These are phyloP conservation scores for Pristionchus exspectatus DNA, from an alignment of 2,888 invertebrate genomes.

Conservation along the genomic window DNA sequence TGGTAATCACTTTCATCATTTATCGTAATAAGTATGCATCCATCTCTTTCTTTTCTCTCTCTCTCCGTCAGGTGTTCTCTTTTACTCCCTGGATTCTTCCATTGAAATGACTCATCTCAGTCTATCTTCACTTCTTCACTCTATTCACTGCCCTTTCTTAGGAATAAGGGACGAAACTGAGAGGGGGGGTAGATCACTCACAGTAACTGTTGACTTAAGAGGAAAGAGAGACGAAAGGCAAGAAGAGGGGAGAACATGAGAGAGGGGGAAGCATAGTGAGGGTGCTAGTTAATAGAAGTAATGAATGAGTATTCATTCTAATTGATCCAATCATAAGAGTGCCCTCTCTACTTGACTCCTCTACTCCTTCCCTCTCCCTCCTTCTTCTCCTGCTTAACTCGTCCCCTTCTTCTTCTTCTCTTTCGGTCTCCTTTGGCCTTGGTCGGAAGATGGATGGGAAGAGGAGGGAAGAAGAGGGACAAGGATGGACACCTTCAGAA, in stretches of 20 bases:
- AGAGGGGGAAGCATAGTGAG: background rate
- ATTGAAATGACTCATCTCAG: slow-evolving; percentile 40
- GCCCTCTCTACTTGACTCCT: slow-evolving; percentile 41
- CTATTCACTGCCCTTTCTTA: slow-evolving; percentile 8
- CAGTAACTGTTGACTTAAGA: slow-evolving; percentile 39
- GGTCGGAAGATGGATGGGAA: slow-evolving; percentile 15
- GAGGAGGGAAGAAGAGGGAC: background rate
- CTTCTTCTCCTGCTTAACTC: background rate
- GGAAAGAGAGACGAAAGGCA: slow-evolving; percentile 34
- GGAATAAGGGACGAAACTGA: slow-evolving; percentile 20
- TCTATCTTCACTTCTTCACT: slow-evolving; percentile 16
- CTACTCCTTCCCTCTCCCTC: background rate
- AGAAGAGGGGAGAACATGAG: background rate
- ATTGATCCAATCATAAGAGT: slow-evolving; percentile 26
- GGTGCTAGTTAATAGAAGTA: background rate
- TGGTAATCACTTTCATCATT: slow-evolving; percentile 26
- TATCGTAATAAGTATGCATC: background rate
- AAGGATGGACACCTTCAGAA: slow-evolving; percentile 37
- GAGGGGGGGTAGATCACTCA: slow-evolving; percentile 36
- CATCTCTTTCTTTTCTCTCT: background rate
- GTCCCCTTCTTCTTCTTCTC: slow-evolving; percentile 13
- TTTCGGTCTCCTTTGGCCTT: slow-evolving; percentile 46
- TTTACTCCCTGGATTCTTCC: background rate
- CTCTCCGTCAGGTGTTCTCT: slow-evolving; percentile 39
- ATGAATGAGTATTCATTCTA: slow-evolving; percentile 2